Percentiles rank a stretch among this genome's conserved stretches.
phyloP scores from a whole-genome alignment of 2,113 vertebrate species.

The Camelus dromedarius region DNA sequence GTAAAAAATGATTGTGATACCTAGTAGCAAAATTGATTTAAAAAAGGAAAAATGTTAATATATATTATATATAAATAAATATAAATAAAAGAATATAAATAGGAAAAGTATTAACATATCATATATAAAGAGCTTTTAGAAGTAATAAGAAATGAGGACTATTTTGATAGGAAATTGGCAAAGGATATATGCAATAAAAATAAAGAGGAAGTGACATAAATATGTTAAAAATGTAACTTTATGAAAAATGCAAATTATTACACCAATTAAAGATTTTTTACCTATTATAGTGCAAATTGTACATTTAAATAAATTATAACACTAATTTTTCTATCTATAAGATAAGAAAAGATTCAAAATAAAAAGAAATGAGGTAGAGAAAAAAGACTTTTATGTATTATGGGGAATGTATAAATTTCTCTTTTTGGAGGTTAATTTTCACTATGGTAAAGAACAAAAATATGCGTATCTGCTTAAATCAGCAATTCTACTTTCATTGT shows the following conservation, averaged over 20 bases:
- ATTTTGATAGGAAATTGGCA: not conserved
- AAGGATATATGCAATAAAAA: conserved; percentile 15
- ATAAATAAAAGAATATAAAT: no score
- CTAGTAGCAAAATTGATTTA: not conserved
- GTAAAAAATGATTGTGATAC: not conserved
- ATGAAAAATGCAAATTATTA: conserved; percentile 16
- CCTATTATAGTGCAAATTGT: not conserved
- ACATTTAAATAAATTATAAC: not conserved
- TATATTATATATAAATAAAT: no score
- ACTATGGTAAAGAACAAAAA: not conserved
- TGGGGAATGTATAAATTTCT: not conserved
- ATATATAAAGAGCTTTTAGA: not conserved
- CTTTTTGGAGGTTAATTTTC: not conserved
- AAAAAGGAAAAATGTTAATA: not conserved
- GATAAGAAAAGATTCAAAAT: conserved; percentile 20
- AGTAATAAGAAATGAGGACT: not conserved
- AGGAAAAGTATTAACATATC: not conserved
- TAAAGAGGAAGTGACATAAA: not conserved
- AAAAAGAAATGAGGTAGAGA: not conserved
- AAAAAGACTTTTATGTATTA: conserved; percentile 18
- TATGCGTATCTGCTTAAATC: not conserved
- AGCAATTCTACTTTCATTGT: not conserved
- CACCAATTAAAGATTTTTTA: not conserved
- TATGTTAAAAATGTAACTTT: not conserved
- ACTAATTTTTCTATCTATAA: not conserved